Conservation (phyloP, 2,888 invertebrate genomes). For the Eubasilissa splendida region DNA sequence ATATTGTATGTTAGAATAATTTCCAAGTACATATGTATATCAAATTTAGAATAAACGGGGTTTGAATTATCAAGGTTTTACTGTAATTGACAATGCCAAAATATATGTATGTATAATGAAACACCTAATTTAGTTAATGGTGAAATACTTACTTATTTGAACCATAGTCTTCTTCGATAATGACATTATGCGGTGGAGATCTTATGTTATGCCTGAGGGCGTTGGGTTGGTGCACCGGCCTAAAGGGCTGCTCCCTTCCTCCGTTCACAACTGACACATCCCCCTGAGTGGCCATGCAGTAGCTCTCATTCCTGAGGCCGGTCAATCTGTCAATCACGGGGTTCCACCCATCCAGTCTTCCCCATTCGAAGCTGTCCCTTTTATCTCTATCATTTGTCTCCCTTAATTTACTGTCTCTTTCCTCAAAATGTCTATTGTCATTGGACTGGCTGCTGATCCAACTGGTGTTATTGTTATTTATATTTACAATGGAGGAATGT, state of each 20-base stretch:
- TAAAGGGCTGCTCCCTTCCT: slow-evolving; percentile 62
- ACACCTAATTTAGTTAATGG: neutral
- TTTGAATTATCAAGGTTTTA: no score
- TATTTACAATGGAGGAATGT: slow-evolving; percentile 70
- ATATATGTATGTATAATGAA: no score
- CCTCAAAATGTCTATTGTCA: slow-evolving; percentile 70
- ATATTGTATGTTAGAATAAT: neutral
- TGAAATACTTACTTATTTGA: slow-evolving; percentile 60
- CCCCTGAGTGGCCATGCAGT: slow-evolving; percentile 86
- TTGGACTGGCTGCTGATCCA: slow-evolving; percentile 72
- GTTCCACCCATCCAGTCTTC: slow-evolving; percentile 82
- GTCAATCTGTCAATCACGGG: slow-evolving; percentile 92
- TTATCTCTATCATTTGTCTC: slow-evolving; percentile 71
- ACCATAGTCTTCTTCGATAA: slow-evolving; percentile 77
- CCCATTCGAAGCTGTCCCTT: slow-evolving; percentile 74
- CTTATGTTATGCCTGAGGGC: slow-evolving; percentile 64
- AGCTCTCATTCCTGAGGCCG: slow-evolving; percentile 90
- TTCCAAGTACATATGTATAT: no score
- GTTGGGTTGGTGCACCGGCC: slow-evolving; percentile 60
- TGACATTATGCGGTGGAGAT: slow-evolving; percentile 74
- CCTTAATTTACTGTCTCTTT: slow-evolving; percentile 65
- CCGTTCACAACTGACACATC: slow-evolving; percentile 75
- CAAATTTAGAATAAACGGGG: no score
- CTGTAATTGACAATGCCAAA: no score
- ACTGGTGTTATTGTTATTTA: slow-evolving; percentile 69